Evolutionary conservation across 2,113 vertebrate species (phyloP), one percentile per base, ranked within the genome.

Genomic region (Rhabdornis inornatus): DNA sequence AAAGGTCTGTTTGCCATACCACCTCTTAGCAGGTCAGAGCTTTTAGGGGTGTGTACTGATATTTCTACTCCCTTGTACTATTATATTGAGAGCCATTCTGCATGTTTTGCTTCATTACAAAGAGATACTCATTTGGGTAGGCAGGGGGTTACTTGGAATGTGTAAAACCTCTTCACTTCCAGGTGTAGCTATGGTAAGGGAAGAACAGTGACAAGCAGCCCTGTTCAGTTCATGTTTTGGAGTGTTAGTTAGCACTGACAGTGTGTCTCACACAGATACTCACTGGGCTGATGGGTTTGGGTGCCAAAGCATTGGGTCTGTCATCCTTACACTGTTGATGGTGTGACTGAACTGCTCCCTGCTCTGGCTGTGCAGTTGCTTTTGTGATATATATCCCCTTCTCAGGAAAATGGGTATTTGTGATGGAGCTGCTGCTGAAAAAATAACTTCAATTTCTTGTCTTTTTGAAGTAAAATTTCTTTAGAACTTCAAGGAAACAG

Each of bases 81-180:
- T 20, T 31, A 3, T 11, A 7, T 4, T 21, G 22, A 76, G 27
- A 40, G 14, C 6, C 60, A 30, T 40, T 76, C 50, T 49, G 15
- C 21, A 30, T 3, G 0, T 68, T 53, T 40, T 27, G 3, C 5
- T 56, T 72, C 1, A 18, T 27, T 60, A 2, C 4, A 31, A 8
- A 35, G 55, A 60, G 5, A 3, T 20, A 5, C 1, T 64, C 15
- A 5, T 64, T 55, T 59, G 27, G 31, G 4, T 45, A 19, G 28
- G 9, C 33, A 28, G 39, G 15, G 12, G 21, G 6, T 11, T 47
- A 10, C 11, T 63, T 42, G 6, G 0, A 6, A 3, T 13, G 4
- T 50, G 13, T 86, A 7, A 83, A 70, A 61, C 9, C 7, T 49
- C 8, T 56, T 69, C 4, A 2, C 18, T 68, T 72, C 53, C 3